These are phyloP conservation scores for Propithecus coquereli DNA, from an alignment of 2,113 vertebrate genomes.

Conservation along the genomic window DNA sequence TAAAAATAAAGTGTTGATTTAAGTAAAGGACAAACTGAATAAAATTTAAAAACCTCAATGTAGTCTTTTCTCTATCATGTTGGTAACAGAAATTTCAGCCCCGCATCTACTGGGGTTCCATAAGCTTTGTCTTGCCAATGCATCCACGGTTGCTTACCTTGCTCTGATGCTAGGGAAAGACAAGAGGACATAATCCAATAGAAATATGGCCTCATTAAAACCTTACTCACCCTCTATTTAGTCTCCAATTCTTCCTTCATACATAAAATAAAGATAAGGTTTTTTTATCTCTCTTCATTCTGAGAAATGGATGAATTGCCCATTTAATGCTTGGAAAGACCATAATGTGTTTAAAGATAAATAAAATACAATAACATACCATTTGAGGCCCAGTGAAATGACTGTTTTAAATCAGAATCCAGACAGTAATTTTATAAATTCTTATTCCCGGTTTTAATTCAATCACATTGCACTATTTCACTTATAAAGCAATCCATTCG, in stretches of 20 bases:
- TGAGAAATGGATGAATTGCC: background rate
- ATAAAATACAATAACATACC: background rate
- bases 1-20: background rate
- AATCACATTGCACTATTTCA: background rate
- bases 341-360: background rate
- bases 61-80: background rate
- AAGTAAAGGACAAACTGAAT: background rate
- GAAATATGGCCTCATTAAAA: background rate
- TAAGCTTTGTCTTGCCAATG: background rate
- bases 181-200: background rate
- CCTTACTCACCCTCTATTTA: background rate
- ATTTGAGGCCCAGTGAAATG: background rate
- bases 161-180: background rate
- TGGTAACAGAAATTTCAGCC: background rate
- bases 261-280: background rate
- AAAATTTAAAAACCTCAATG: background rate
- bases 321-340: background rate
- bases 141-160: background rate
- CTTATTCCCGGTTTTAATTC: background rate
- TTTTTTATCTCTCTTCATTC: background rate
- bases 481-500: background rate
- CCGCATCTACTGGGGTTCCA: fast-evolving
- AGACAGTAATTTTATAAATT: background rate
- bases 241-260: background rate
- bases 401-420: background rate